A percentile compares a stretch with the other conserved stretches of the same genome.
phyloP scores from a whole-genome alignment of 2,888 invertebrate genomes.

The Pachymerium ferrugineum region DNA sequence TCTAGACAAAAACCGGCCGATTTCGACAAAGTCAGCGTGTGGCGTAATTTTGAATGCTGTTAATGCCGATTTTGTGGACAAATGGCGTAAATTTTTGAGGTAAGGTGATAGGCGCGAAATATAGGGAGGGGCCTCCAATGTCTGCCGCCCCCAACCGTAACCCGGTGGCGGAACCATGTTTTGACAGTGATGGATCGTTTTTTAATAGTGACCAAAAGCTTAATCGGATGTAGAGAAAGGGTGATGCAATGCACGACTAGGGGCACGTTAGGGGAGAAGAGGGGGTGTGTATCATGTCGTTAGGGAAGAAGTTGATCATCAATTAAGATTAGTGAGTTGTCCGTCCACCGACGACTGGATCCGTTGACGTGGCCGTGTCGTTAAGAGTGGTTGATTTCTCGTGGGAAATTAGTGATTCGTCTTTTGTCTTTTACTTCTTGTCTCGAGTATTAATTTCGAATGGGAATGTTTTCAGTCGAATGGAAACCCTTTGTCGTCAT shows the following conservation, averaged over 20 bases:
- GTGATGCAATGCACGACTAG: background rate
- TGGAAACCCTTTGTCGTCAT: background rate
- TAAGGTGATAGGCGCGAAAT: constrained; percentile 39
- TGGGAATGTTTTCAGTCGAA: background rate
- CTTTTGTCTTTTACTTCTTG: constrained; percentile 27
- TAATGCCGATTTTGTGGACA: constrained; percentile 46
- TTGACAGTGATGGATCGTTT: constrained; percentile 37
- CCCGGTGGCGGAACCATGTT: constrained; percentile 9
- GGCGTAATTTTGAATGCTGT: constrained; percentile 41
- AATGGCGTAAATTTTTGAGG: constrained; percentile 51
- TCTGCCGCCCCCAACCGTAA: constrained; percentile 11
- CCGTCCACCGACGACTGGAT: constrained; percentile 21
- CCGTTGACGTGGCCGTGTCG: constrained; percentile 23
- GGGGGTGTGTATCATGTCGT: background rate
- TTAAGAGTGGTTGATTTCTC: constrained; percentile 22
- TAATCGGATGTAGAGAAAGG: constrained; percentile 28
- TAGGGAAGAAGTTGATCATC: constrained; percentile 27
- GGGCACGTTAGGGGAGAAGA: background rate
- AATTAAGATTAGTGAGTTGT: constrained; percentile 27
- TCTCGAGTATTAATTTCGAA: constrained; percentile 12
- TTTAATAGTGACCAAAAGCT: constrained; percentile 36
- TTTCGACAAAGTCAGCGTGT: constrained; percentile 35
- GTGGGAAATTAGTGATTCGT: constrained; percentile 25
- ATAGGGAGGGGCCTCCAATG: background rate
- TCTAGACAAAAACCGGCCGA: constrained; percentile 45